Evolutionary conservation across 2,113 vertebrate species (phyloP).

Genomic region (Helogale parvula): DNA sequence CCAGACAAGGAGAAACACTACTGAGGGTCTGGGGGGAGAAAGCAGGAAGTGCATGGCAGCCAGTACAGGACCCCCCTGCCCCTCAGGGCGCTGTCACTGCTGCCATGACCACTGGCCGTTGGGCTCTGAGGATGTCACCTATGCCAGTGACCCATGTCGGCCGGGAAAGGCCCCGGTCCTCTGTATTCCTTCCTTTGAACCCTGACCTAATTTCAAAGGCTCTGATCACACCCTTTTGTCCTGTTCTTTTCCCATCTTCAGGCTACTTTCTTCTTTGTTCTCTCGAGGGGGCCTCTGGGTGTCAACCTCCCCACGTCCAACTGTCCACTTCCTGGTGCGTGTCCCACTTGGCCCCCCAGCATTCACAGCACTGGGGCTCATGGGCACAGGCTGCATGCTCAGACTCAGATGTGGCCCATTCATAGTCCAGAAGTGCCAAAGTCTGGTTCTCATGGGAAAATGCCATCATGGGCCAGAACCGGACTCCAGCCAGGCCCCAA

Average conservation of each 20-base stretch:
- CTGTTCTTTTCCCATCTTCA: neutral
- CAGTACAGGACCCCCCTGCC: no score
- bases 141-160: neutral
- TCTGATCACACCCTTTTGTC: neutral
- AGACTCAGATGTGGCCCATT: neutral
- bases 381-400: neutral
- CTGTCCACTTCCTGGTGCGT: neutral
- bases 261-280: neutral
- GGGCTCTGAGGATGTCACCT: neutral
- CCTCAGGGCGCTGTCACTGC: no score
- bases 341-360: neutral
- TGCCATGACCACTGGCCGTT: rapidly evolving
- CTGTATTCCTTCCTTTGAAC: neutral
- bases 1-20: neutral
- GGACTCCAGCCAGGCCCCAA: neutral
- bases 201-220: neutral
- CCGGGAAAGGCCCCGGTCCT: neutral
- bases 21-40: neutral
- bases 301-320: neutral
- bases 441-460: neutral
- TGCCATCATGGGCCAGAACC: neutral
- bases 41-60: neutral
- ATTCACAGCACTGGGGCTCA: neutral
- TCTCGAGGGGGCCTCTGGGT: neutral
- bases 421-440: neutral